A percentile compares a stretch with the other conserved stretches of the same genome.
Conservation (phyloP, 2,888 invertebrate species). For the Aproaerema taeniolella region DNA sequence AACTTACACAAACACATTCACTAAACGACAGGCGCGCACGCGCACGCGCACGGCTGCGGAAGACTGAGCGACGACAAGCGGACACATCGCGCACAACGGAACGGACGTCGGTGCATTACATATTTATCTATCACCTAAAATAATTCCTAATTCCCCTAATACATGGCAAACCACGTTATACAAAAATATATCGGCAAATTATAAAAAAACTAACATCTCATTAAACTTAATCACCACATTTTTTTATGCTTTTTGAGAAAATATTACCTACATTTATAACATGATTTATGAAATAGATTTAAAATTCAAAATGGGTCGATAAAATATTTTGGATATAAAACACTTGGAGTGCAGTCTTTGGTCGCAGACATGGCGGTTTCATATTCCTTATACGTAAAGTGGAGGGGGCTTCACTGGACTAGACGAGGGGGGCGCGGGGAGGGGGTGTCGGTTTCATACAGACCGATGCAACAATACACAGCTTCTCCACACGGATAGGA, state of each 20-base stretch:
- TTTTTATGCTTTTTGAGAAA: constrained; percentile 9
- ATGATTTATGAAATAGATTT: constrained; percentile 12
- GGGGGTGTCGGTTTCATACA: no score
- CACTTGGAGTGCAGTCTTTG: constrained; percentile 13
- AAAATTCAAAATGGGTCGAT: constrained; percentile 8
- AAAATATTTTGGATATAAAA: constrained; percentile 9
- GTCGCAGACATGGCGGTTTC: constrained; percentile 9
- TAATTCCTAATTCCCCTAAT: background rate
- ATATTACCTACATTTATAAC: constrained; percentile 5
- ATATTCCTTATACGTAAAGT: background rate
- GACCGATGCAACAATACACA: background rate
- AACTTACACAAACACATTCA: no score
- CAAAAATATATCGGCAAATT: background rate
- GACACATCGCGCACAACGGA: no score
- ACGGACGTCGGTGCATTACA: no score
- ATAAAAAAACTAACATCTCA: background rate
- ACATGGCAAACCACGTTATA: background rate
- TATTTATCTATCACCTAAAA: background rate
- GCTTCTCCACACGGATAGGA: background rate
- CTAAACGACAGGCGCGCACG: no score
- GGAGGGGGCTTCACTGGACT: background rate
- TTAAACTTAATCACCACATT: background rate
- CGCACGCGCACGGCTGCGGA: no score
- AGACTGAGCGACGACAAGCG: no score
- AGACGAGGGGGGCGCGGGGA: no score